Evolutionary conservation across 2,888 invertebrate species (phyloP).

Genomic region (Papilio elwesi): DNA sequence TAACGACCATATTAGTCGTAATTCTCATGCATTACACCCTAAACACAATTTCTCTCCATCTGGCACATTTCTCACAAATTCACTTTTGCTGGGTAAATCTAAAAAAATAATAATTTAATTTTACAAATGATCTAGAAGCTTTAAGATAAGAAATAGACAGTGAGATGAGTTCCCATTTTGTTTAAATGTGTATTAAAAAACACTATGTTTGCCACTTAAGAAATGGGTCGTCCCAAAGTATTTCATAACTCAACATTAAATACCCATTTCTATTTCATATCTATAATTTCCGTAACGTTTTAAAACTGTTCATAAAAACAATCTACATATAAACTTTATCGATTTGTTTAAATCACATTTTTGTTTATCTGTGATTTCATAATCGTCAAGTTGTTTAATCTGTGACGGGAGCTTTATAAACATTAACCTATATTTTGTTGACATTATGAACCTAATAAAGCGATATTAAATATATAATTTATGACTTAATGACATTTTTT

Average conservation of each 20-base stretch:
- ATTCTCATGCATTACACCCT: too few species aligned
- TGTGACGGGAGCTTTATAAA: slow-evolving; percentile 1
- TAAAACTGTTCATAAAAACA: not conserved
- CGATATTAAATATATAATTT: slow-evolving; percentile 10
- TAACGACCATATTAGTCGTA: too few species aligned
- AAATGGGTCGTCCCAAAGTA: slow-evolving; percentile 6
- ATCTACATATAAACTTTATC: too few species aligned
- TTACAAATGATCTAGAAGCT: too few species aligned
- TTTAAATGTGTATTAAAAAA: not conserved
- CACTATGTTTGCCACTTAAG: not conserved
- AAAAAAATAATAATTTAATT: too few species aligned
- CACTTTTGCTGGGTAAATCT: too few species aligned
- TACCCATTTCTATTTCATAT: not conserved
- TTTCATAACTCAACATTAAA: not conserved
- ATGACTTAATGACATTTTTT: not conserved
- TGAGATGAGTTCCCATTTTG: too few species aligned
- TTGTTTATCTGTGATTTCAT: slow-evolving; percentile 5
- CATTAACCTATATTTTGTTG: slow-evolving; percentile 24
- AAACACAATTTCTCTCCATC: too few species aligned
- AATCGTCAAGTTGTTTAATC: slow-evolving; percentile 1
- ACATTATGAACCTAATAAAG: slow-evolving; percentile 16
- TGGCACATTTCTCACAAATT: too few species aligned
- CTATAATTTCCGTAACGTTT: not conserved
- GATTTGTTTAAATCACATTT: slow-evolving; percentile 16
- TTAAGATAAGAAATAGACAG: too few species aligned